These are phyloP conservation scores for Nerophis lumbriciformis DNA, from an alignment of 2,113 vertebrate species.

Conservation along the genomic window DNA sequence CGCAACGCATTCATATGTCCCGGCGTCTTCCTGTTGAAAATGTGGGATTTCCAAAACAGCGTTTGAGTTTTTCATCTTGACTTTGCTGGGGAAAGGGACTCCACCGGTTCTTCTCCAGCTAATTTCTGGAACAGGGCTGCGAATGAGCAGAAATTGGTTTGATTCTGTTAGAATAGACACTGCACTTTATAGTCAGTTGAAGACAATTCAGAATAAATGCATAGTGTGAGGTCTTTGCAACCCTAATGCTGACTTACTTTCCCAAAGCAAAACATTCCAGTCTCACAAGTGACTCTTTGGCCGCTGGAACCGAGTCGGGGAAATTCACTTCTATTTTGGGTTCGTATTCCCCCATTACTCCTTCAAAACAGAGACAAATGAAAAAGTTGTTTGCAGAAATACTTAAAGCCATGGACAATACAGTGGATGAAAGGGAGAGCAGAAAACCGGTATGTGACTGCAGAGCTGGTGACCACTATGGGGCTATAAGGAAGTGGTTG, in stretches of 20 bases:
- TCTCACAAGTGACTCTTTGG: conserved; percentile 85
- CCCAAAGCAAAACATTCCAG: conserved; percentile 94
- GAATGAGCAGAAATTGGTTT: conserved; percentile 24
- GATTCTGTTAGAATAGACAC: conserved; percentile 26
- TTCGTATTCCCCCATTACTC: conserved; percentile 96
- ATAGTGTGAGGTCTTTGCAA: conserved; percentile 17
- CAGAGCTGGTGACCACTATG: not conserved
- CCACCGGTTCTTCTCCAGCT: conserved; percentile 89
- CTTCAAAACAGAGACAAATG: conserved; percentile 64
- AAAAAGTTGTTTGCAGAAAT: conserved; percentile 39
- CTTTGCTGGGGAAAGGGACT: conserved; percentile 83
- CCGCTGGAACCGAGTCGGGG: conserved; percentile 84
- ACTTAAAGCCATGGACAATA: conserved; percentile 49
- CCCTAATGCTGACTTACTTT: conserved; percentile 81
- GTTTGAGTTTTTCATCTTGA: conserved; percentile 82
- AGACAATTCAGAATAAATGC: conserved; percentile 29
- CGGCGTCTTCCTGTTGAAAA: conserved; percentile 90
- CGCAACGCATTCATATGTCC: conserved; percentile 87
- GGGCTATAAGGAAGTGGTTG: not conserved
- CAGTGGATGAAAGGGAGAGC: conserved; percentile 37
- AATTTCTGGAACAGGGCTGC: conserved; percentile 89
- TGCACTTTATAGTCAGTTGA: conserved; percentile 19
- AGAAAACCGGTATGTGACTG: conserved; percentile 15
- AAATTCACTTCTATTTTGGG: conserved; percentile 98
- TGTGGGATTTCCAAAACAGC: conserved; percentile 87